Evolutionary conservation across 2,888 invertebrate genomes (phyloP), one percentile per base, ranked within the genome.

Genomic region (Drosophila pegasa): DNA sequence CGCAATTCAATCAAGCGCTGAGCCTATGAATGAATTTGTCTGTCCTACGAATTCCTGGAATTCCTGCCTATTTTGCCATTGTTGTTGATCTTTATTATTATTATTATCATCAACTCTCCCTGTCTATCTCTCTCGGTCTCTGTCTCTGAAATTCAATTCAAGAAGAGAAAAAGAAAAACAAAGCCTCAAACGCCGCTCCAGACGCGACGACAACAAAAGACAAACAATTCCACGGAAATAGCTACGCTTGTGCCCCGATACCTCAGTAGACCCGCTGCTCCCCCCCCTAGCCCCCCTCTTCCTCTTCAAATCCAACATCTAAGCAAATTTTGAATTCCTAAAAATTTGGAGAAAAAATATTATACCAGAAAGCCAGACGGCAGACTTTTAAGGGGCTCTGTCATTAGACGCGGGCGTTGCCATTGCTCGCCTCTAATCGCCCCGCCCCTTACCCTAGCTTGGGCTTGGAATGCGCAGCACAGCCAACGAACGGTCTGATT

Each of bases 191-290:
- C 33, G 61, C 63, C 66, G 63, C 75, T 56, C 54, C 68, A 77
- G 64, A 76, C 74, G 55, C 61, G 66, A 52, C 45, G 68, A 78
- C 76, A 77, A 79, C 82, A 82, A 78, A 83, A 86, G 78, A 70
- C 80, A 76, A 84, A 84, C 73, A 87, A 84, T 84, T 84, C 84
- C 77, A 50, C 45, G 73, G 84, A 84, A 84, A 87, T 72, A 67
- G 83, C 60, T 48, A 16, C 33, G 20, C 7, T 40, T 54, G 20
- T 43, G 41, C 55, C 33, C 22, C 22, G 48, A 45, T 45, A 45
- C 27, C 43, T 45, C 43, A 45, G 5, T 16, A 16, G 16, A 3
- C 20, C 9, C 41, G 12, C 20, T 41, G 10, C 3, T 22, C 16
- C 7, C 22, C 41, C 41, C 25, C n/a, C 20, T 2, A 5, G 6